Conservation (phyloP, 2,113 vertebrate genomes). For the Chaetorhynchus papuensis region DNA sequence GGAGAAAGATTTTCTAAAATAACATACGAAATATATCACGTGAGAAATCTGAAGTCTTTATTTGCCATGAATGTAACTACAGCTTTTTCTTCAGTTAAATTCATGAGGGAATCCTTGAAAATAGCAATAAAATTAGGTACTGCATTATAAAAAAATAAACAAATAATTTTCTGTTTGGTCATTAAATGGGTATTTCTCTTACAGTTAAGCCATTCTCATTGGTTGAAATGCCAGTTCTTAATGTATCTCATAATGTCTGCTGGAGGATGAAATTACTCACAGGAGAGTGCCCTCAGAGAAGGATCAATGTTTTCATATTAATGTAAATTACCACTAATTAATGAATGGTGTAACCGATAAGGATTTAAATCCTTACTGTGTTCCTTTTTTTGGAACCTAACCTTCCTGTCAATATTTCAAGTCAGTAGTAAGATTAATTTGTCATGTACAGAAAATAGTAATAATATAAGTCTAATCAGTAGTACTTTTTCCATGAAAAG, state of each 20-base stretch:
- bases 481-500: background rate
- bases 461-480: background rate
- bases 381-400: background rate
- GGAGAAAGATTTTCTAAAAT: background rate
- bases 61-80: background rate
- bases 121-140: background rate
- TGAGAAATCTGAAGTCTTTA: background rate
- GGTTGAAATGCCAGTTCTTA: slow-evolving; percentile 52
- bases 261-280: slow-evolving; percentile 63
- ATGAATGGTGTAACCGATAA: slow-evolving; percentile 37
- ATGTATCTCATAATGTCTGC: slow-evolving; percentile 56
- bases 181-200: slow-evolving; percentile 60
- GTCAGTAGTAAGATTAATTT: background rate
- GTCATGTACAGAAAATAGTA: background rate
- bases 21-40: background rate
- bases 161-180: slow-evolving; percentile 43
- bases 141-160: slow-evolving; percentile 18
- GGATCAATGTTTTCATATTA: slow-evolving; percentile 68
- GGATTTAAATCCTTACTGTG: slow-evolving; percentile 11
- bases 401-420: slow-evolving; percentile 12
- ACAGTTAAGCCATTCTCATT: slow-evolving; percentile 41
- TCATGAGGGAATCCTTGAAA: background rate
- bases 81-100: background rate
- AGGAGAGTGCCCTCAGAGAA: slow-evolving; percentile 31
- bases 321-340: slow-evolving; percentile 63